Evolutionary conservation across 1,140 invertebrate genomes (phyloP).

Genomic region (Galleria mellonella): DNA sequence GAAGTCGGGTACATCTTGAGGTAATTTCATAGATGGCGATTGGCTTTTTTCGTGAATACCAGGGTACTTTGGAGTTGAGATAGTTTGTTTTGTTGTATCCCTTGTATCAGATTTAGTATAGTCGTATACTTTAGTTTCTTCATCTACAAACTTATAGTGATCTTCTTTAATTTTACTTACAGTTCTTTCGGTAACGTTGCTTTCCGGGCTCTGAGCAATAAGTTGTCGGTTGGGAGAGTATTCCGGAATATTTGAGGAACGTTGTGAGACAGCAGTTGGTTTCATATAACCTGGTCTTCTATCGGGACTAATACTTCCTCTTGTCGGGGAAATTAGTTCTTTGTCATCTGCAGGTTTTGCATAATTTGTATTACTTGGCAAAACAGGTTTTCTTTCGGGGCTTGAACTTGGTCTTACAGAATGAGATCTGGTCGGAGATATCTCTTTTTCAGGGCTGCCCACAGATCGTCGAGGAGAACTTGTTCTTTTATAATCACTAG

Average conservation of each 20-base stretch:
- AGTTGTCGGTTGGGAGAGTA: no score
- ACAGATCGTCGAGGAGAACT: background rate
- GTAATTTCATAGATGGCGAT: slow-evolving; percentile 15
- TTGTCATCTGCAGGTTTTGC: no score
- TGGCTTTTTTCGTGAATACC: slow-evolving; percentile 7
- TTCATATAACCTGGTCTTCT: slow-evolving; percentile 42
- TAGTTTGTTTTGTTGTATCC: background rate
- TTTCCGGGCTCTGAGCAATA: slow-evolving; percentile 12
- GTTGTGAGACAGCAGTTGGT: slow-evolving; percentile 31
- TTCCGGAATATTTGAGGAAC: no score
- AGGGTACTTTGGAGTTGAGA: background rate
- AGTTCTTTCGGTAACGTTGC: slow-evolving; percentile 15
- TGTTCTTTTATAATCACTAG: background rate
- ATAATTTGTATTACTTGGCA: no score
- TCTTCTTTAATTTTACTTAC: slow-evolving; percentile 31
- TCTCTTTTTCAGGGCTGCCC: no score
- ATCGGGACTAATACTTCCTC: slow-evolving; percentile 18
- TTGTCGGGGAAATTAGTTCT: no score
- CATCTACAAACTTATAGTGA: slow-evolving; percentile 51
- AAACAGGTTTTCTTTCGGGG: slow-evolving; percentile 5
- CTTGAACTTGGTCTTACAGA: background rate
- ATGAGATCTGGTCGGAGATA: background rate
- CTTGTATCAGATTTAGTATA: slow-evolving; percentile 2
- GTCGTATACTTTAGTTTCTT: slow-evolving; percentile 54
- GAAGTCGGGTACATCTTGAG: slow-evolving; percentile 9